A percentile compares a stretch with the other conserved stretches of the same genome.
Evolutionary conservation across 2,797 vertebrate species (phyloP).

Genomic region (Picus viridis): DNA sequence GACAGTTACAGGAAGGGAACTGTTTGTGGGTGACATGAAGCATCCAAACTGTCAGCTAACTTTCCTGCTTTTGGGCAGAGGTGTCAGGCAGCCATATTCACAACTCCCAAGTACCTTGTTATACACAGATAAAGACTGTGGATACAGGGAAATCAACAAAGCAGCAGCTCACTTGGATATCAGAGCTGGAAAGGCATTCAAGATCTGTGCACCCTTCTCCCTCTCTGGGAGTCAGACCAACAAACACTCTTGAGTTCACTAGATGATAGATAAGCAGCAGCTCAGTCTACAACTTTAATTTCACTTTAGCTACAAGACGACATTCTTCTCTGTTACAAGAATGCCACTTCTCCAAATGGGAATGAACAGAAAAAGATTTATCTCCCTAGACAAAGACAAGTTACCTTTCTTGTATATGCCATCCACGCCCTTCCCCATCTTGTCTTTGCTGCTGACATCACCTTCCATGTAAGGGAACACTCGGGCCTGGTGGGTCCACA

Average conservation of each 20-base stretch:
- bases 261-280: background rate
- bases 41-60: background rate
- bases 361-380: background rate
- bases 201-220: background rate
- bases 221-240: background rate
- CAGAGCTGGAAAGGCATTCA: background rate
- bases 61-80: background rate
- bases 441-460: slow-evolving; percentile 96
- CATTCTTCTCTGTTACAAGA: background rate
- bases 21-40: background rate
- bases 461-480: slow-evolving; percentile 99
- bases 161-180: background rate
- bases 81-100: background rate
- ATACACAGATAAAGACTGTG: background rate
- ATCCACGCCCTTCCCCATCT: slow-evolving; percentile 96
- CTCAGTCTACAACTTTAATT: background rate
- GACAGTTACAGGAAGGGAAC: background rate
- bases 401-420: slow-evolving; percentile 95
- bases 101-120: background rate
- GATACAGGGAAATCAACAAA: background rate
- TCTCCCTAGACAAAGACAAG: background rate
- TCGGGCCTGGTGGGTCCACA: slow-evolving; percentile 98
- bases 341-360: background rate
- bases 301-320: background rate
- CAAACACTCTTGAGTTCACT: background rate